Conservation (phyloP, 2,113 vertebrate species). For the Artemisiospiza belli region DNA sequence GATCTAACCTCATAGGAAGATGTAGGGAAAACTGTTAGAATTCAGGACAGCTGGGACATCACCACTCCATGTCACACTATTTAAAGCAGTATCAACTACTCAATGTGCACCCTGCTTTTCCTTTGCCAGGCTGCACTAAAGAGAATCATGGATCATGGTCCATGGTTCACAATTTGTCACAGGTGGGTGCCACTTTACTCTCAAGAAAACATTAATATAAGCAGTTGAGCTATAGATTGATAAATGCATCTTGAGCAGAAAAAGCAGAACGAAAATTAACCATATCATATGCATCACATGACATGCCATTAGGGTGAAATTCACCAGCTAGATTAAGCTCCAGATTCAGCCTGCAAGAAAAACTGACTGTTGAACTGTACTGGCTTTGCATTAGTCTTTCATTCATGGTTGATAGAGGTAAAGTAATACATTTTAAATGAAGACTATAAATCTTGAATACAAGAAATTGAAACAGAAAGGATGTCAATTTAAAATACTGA, state of each 20-base stretch:
- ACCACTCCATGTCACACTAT: accelerated
- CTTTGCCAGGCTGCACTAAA: not conserved
- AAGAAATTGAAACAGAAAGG: not conserved
- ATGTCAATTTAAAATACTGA: not conserved
- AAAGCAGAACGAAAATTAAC: constrained; percentile 8
- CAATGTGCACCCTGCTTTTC: not conserved
- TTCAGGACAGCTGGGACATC: not conserved
- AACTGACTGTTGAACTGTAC: not conserved
- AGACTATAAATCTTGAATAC: not conserved
- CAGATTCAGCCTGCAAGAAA: not conserved
- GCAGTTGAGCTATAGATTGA: not conserved
- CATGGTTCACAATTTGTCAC: not conserved
- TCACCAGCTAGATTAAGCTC: not conserved
- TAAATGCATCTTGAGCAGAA: not conserved
- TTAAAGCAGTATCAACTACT: not conserved
- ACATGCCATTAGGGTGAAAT: not conserved
- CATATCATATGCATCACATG: not conserved
- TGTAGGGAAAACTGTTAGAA: not conserved
- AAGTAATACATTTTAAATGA: not conserved
- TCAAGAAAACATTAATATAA: constrained; percentile 6
- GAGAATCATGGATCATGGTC: not conserved
- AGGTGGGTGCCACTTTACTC: not conserved
- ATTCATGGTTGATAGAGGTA: not conserved
- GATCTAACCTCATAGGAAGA: constrained; percentile 8
- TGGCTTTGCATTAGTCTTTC: not conserved